phyloP scores from a whole-genome alignment of 2,888 invertebrate genomes.

The Hydrotaea cyrtoneurina region DNA sequence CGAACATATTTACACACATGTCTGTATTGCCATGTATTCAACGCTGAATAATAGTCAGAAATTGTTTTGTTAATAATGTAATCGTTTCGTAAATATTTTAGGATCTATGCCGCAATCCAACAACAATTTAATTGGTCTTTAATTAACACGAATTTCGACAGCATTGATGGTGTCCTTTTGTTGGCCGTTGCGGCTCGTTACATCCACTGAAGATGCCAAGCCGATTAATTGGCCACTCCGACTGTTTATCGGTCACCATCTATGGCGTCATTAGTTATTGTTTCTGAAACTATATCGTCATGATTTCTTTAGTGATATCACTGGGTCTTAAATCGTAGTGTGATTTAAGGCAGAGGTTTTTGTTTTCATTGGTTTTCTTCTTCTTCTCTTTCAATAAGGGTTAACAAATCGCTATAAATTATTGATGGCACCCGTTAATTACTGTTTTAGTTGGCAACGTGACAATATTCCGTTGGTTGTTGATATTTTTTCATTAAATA shows the following conservation, averaged over 20 bases:
- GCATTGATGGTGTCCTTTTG: background rate
- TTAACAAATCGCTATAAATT: conserved; percentile 18
- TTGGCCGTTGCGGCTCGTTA: background rate
- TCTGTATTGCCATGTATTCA: conserved; percentile 2
- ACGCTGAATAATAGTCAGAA: background rate
- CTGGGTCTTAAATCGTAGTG: too few relatives aligned
- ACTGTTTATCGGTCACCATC: too few relatives aligned
- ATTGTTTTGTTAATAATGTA: conserved; percentile 36
- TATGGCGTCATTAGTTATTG: too few relatives aligned
- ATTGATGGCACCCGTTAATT: background rate
- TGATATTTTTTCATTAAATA: background rate
- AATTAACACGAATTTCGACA: background rate
- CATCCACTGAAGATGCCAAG: too few relatives aligned
- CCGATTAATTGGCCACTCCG: too few relatives aligned
- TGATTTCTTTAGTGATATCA: too few relatives aligned
- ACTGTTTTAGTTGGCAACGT: background rate
- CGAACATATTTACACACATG: background rate
- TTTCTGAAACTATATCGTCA: too few relatives aligned
- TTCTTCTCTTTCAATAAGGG: conserved; percentile 7
- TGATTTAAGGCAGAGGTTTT: background rate
- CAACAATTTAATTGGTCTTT: conserved; percentile 41
- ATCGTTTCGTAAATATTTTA: conserved; percentile 50
- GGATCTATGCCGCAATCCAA: background rate
- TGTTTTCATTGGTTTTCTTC: background rate
- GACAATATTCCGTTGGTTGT: background rate